Evolutionary conservation across 1,140 invertebrate species (phyloP).

Genomic region (Drosophila kurseongensis): DNA sequence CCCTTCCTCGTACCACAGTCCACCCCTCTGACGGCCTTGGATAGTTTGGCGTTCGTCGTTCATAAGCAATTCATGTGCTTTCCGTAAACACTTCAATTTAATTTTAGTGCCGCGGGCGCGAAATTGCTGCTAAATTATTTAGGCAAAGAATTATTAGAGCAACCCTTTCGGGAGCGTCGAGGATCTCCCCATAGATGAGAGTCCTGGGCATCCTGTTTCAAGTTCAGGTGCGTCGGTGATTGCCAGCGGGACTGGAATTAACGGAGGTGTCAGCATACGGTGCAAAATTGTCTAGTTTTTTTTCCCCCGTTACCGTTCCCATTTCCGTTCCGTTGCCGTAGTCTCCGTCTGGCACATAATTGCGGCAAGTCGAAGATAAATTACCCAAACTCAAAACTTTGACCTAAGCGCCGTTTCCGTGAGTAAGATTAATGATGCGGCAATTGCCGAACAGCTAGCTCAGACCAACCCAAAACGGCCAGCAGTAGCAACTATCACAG

Average conservation of each 20-base stretch:
- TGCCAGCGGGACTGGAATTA: slow-evolving; percentile 31
- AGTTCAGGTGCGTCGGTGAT: slow-evolving; percentile 50
- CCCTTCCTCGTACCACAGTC: not conserved
- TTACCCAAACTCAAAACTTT: slow-evolving; percentile 81
- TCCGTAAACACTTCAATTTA: slow-evolving; percentile 80
- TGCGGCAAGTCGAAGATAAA: slow-evolving; percentile 79
- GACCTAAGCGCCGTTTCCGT: slow-evolving; percentile 80
- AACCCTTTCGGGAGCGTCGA: slow-evolving; percentile 4
- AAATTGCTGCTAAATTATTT: slow-evolving; percentile 79
- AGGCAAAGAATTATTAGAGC: slow-evolving; percentile 73
- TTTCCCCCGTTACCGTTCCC: not conserved
- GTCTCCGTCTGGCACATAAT: slow-evolving; percentile 62
- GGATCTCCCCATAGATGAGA: not conserved
- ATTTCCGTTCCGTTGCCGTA: too few relatives aligned
- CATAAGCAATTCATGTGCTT: slow-evolving; percentile 83
- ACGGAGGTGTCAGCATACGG: slow-evolving; percentile 38
- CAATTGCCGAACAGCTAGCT: slow-evolving; percentile 71
- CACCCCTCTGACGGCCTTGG: slow-evolving; percentile 6
- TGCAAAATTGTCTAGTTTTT: slow-evolving; percentile 32
- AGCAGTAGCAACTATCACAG: slow-evolving; percentile 68
- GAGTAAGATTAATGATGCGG: slow-evolving; percentile 82
- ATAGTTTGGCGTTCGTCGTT: slow-evolving; percentile 62
- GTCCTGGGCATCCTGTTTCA: slow-evolving; percentile 15
- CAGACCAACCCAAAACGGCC: slow-evolving; percentile 59
- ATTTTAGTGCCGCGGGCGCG: slow-evolving; percentile 78